Base-by-base conservation (phyloP, 2,888 invertebrate species). In the Resseliella maxima region DNA sequence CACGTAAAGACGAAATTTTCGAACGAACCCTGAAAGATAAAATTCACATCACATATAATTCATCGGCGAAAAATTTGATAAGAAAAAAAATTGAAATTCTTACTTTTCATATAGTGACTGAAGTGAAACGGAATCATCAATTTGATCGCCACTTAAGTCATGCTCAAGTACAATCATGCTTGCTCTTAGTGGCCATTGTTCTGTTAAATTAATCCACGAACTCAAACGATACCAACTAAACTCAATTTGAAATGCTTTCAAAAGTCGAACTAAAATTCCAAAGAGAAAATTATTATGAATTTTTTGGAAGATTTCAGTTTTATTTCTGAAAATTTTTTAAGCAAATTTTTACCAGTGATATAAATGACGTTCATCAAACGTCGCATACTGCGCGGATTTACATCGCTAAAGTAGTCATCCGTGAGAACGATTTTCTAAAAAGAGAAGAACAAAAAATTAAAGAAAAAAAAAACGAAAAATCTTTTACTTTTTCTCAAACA, bases 181-280 rank as follows among this genome's bases (percentile, higher is more conserved):
- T 38, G 98, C 97, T 86, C 99, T 93, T 91, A 98, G 96, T 0
- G 99, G 99, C 99, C 99, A 99, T 90, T 99, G 99, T 90, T 99
- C 99, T 0, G 99, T 98, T 87, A 99, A 94, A 91, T 99, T 99
- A 88, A 99, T 96, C 99, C 99, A 99, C 87, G 97, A 97, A 87
- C 98, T 98, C 89, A 99, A 93, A 89, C 98, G 96, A 92, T 98
- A 97, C 99, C 99, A 99, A 92, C 97, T 98, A 92, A 99, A 99
- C 90, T 99, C 99, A 88, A 99, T 97, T 92, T 98, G 98, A 93
- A 99, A 99, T 90, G 99, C 98, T 93, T 99, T 97, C 88, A 99
- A 93, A 88, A 99, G 93, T 86, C 99, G 96, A 88, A 98, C 98
- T 97, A 90, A 6, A 91, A 90, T 54, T n/a, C 45, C 46, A 0